phyloP scores from a whole-genome alignment of 2,888 invertebrate species.

The Gisinianus flammeolus region DNA sequence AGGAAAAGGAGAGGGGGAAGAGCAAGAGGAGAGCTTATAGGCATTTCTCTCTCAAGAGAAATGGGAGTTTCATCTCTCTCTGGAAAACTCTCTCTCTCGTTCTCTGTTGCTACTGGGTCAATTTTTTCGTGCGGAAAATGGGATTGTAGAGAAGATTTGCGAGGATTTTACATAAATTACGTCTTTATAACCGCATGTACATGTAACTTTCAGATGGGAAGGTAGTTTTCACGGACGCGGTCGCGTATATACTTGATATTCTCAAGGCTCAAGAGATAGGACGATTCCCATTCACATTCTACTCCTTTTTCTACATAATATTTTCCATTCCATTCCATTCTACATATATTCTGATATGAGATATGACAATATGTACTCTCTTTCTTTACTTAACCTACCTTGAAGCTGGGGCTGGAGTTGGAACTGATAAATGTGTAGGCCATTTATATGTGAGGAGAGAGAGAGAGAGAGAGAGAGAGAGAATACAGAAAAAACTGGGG shows the following conservation, averaged over 20 bases:
- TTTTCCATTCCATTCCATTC: neutral
- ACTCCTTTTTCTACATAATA: no score
- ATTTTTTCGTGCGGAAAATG: constrained; percentile 41
- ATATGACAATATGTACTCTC: neutral
- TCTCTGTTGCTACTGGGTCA: constrained; percentile 30
- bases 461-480: no score
- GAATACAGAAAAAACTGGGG: no score
- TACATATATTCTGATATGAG: neutral
- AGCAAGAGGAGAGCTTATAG: constrained; percentile 19
- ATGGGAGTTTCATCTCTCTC: constrained; percentile 33
- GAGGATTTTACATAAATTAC: constrained; percentile 42
- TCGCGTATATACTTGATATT: no score
- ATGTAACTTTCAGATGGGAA: neutral
- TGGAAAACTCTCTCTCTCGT: neutral
- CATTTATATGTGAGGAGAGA: no score
- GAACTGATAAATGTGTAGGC: neutral
- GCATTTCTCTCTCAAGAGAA: constrained; percentile 25
- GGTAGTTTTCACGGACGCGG: no score
- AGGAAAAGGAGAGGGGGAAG: neutral
- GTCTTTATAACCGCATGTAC: neutral
- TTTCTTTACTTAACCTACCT: neutral
- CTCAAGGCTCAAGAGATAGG: no score
- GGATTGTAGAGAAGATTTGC: constrained; percentile 40
- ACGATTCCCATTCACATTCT: neutral
- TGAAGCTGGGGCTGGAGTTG: no score